Percentiles rank a stretch among this genome's conserved stretches.
phyloP scores from a whole-genome alignment of 2,797 vertebrate species.

The Tarsius wallacei region DNA sequence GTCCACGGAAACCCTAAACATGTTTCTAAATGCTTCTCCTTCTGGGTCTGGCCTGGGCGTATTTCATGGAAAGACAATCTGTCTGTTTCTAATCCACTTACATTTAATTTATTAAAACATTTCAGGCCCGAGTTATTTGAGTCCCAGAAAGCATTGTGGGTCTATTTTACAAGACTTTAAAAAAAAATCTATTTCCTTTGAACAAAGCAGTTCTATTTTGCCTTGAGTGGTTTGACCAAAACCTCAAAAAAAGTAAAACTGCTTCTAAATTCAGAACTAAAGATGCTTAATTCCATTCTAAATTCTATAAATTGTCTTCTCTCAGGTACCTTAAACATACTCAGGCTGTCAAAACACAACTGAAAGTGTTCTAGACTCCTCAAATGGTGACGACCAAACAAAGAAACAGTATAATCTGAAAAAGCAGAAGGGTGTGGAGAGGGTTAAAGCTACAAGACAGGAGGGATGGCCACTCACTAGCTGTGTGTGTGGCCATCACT shows the following conservation, averaged over 20 bases:
- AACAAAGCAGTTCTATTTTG: constrained; percentile 70
- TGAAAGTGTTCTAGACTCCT: background rate
- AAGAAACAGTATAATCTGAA: background rate
- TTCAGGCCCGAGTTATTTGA: constrained; percentile 68
- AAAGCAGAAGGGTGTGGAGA: background rate
- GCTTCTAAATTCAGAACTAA: constrained; percentile 73
- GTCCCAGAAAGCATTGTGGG: constrained; percentile 60
- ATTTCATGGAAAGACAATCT: constrained; percentile 70
- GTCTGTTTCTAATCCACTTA: constrained; percentile 82
- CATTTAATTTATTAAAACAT: constrained; percentile 79
- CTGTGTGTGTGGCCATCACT: background rate
- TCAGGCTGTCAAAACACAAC: background rate
- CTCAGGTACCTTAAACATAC: background rate
- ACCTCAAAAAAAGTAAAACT: constrained; percentile 68
- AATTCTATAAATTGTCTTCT: constrained; percentile 62
- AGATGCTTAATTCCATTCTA: constrained; percentile 46
- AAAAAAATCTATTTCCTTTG: constrained; percentile 73
- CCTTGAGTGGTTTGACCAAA: constrained; percentile 65
- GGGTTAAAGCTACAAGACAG: background rate
- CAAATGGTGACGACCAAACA: background rate
- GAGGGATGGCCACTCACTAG: background rate
- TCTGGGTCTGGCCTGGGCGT: background rate
- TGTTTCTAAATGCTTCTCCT: constrained; percentile 34
- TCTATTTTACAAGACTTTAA: constrained; percentile 75
- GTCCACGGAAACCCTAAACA: background rate